Evolutionary conservation across 2,113 vertebrate genomes (phyloP), one percentile per base, ranked within the genome.

Genomic region (Forbesichthys agassizii): DNA sequence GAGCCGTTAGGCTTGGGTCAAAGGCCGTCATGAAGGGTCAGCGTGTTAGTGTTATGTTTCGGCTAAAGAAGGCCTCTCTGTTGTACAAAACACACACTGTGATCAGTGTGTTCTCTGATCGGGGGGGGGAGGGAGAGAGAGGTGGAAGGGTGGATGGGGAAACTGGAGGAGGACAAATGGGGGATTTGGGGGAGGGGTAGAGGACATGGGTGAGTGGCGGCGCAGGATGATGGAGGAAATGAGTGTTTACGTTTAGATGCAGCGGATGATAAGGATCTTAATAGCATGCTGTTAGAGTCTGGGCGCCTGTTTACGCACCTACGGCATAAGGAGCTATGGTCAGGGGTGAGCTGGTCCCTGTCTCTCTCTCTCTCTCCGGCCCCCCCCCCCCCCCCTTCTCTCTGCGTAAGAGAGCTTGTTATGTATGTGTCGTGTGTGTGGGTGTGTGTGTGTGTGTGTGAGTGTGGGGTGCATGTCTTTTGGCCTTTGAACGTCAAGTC

Each of bases 21-120:
- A 7, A 84, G 86, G 81, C 88, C 84, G 75, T 53, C 63, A 59
- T 11, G 33, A 57, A 51, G 69, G 83, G 88, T 88, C 81, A 86
- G 18, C 69, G 64, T 70, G 75, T 76, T 61, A 70, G 85, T 77
- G 67, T 89, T 84, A 64, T 71, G 73, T 91, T 89, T 86, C 88
- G 78, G 61, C 74, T 48, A 55, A 46, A 84, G 85, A 85, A 75
- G 81, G 81, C 11, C 73, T 61, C 69, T 86, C 82, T 88, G 81
- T 88, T 84, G 55, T 64, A 47, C 73, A 82, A 79, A 85, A 85
- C 78, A 58, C 81, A 83, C 69, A 74, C 74, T 67, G 69, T 79
- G 71, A 73, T 70, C 18, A 54, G n/a, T 72, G 66, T 73, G 42
- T 16, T 20, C 52, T 74, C 62, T 56, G 59, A 47, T 18, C 70